Base-by-base conservation (phyloP, 2,888 invertebrate genomes). In the Drosophila antonietae region DNA sequence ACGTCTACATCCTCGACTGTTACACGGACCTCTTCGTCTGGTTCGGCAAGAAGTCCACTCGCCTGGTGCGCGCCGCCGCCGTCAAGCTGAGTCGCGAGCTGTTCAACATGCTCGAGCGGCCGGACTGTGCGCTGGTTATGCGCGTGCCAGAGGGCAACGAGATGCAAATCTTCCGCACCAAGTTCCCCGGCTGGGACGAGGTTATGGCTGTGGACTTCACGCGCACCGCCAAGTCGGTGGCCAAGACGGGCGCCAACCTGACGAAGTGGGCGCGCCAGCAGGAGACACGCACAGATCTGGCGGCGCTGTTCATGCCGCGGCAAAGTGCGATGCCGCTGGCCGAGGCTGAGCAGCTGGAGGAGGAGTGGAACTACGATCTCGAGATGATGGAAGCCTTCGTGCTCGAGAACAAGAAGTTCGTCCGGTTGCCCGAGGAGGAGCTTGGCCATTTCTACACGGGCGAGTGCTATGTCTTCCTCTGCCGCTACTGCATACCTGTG, bases 191-290 rank as follows among this genome's bases (percentile, higher is more conserved):
- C 10, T 99, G 99, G 99, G 99, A 99, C 91, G 99, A 99, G 93
- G 98, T 99, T 20, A 98, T 99, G 86, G 98, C 98, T 0, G 99
- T 99, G 9, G 99, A 99, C 94, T 99, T 98, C 93, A 99, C 99
- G 0, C 95, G 99, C 77, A 99, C 99, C 0, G 99, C 99, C 0
- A 98, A 98, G 91, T 99, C 99, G 0, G 99, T 99, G 1, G 97
- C 97, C 44, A 96, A 98, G 89, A 98, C 99, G 18, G 99, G 99
- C 15, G 98, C 98, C 0, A 98, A 99, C 94, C 94, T 99, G 73
- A 97, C 96, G 12, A 96, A 96, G 92, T 98, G 98, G 98, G 97
- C 97, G 0, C 95, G 95, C 75, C 95, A 96, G 80, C 97, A 97
- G 93, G 97, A 97, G 92, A 97, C 97, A 6, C 97, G 94, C 94